Conservation (phyloP, 2,797 vertebrate genomes). For the Phoxinus dragarum region DNA sequence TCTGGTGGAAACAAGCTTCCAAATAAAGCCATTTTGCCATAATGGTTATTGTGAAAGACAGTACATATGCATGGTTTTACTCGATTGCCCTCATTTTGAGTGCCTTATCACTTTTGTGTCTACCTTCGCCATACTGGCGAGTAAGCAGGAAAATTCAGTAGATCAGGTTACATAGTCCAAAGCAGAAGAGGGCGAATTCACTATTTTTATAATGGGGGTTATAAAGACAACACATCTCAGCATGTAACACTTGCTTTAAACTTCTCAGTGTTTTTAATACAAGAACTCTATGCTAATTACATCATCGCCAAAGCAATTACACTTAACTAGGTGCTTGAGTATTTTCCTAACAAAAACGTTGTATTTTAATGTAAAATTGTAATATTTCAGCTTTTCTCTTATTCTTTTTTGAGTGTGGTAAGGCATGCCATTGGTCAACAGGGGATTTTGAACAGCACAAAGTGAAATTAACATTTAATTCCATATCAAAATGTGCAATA, state of each 20-base stretch:
- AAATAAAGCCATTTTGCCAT: constrained; percentile 5
- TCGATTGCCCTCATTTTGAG: constrained; percentile 27
- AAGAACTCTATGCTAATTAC: background rate
- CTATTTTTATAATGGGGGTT: background rate
- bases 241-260: background rate
- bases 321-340: constrained; percentile 20
- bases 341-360: constrained; percentile 31
- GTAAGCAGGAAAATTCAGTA: background rate
- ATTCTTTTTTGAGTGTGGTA: background rate
- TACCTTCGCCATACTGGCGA: background rate
- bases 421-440: background rate
- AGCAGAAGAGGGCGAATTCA: background rate
- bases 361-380: background rate
- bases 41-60: constrained; percentile 3
- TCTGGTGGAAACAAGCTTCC: background rate
- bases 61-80: constrained; percentile 21
- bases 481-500: constrained; percentile 44
- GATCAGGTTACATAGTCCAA: constrained; percentile 15
- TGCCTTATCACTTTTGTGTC: constrained; percentile 32
- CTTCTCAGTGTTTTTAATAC: constrained; percentile 1
- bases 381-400: background rate
- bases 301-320: background rate
- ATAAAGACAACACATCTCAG: background rate
- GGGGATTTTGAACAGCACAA: constrained; percentile 1
- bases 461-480: constrained; percentile 33